Evolutionary conservation across 2,888 invertebrate species (phyloP).

Genomic region (Melolontha melolontha): DNA sequence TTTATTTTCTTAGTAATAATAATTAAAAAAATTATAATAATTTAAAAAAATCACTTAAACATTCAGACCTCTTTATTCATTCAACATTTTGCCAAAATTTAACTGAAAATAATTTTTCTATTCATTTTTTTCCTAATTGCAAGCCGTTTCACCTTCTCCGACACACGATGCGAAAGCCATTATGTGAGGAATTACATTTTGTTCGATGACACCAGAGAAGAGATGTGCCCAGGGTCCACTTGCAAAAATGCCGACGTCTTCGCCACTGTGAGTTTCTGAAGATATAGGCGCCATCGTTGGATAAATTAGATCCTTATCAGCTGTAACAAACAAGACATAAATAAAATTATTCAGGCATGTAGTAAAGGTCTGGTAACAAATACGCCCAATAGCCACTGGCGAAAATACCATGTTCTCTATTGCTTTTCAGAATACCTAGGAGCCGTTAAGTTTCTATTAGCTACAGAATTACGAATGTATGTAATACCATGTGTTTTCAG

Average conservation of each 20-base stretch:
- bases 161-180: constrained; percentile 80
- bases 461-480: no score
- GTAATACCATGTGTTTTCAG: no score
- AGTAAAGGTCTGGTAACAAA: not conserved
- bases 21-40: no score
- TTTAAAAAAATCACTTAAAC: no score
- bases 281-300: constrained; percentile 73
- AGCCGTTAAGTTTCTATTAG: no score
- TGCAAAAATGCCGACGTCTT: constrained; percentile 84
- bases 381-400: no score
- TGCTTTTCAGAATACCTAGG: no score
- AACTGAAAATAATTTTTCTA: no score
- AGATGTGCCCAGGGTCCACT: constrained; percentile 83
- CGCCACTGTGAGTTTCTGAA: constrained; percentile 82
- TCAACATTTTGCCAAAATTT: no score
- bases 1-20: no score
- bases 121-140: constrained; percentile 39
- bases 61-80: no score
- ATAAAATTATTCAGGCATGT: not conserved
- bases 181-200: constrained; percentile 81
- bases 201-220: constrained; percentile 82
- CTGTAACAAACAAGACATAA: constrained; percentile 60
- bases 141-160: constrained; percentile 67
- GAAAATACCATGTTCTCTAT: no score
- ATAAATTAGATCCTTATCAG: constrained; percentile 66